phyloP scores from a whole-genome alignment of 2,113 vertebrate genomes.

The Thamnaconus septentrionalis region DNA sequence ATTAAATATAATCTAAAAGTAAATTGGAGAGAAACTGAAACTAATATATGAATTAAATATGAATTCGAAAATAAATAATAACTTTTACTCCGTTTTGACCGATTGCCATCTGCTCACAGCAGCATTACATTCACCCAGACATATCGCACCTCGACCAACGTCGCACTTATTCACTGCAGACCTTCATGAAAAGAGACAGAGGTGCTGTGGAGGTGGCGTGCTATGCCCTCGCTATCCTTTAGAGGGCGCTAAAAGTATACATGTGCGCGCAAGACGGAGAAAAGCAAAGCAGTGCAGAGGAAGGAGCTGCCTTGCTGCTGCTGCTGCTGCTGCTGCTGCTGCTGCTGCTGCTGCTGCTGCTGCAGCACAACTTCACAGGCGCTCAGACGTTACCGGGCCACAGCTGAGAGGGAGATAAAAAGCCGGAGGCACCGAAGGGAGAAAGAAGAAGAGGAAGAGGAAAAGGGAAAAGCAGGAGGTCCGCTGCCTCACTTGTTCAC shows the following conservation, averaged over 20 bases:
- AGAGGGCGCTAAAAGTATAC: constrained; percentile 67
- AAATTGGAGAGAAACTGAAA: too few relatives aligned
- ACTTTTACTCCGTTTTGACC: too few relatives aligned
- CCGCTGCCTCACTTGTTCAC: constrained; percentile 43
- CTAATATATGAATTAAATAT: too few relatives aligned
- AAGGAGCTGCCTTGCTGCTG: constrained; percentile 50
- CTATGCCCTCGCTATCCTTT: constrained; percentile 40
- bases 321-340: constrained; percentile 53
- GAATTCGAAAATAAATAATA: too few relatives aligned
- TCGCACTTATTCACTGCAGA: constrained; percentile 7
- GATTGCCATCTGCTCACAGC: too few relatives aligned
- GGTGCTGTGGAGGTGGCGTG: constrained; percentile 1
- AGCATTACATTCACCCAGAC: too few relatives aligned
- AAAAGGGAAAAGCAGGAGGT: constrained; percentile 17
- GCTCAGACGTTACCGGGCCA: constrained; percentile 33
- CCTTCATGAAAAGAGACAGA: not conserved
- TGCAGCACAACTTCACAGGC: not conserved
- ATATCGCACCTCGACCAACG: not conserved
- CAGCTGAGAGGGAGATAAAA: constrained; percentile 27
- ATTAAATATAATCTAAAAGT: too few relatives aligned
- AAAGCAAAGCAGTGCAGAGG: constrained; percentile 28
- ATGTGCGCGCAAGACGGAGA: constrained; percentile 23
- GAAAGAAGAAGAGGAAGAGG: constrained; percentile 18
- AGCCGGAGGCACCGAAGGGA: constrained; percentile 18
- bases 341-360: not conserved